Conservation (phyloP, 1,140 invertebrate species). For the Papilio dardanus region DNA sequence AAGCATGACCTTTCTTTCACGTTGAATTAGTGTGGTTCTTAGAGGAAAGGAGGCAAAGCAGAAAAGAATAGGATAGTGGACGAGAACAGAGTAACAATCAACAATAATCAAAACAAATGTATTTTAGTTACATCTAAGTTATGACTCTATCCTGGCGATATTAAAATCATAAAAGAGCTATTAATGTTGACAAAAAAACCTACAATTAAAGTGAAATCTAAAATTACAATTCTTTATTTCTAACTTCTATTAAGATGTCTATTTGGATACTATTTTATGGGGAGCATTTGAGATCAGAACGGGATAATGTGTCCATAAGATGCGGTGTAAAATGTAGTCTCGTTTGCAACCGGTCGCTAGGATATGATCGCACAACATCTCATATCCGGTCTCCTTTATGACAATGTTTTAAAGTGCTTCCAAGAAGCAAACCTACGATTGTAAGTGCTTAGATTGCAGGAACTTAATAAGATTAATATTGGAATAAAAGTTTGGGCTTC, state of each 20-base stretch:
- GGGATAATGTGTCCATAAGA: conserved; percentile 18
- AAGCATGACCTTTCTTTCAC: too few species aligned
- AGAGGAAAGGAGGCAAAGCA: too few species aligned
- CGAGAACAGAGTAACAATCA: too few species aligned
- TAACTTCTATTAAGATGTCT: conserved; percentile 2
- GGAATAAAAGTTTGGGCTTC: too few species aligned
- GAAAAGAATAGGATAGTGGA: too few species aligned
- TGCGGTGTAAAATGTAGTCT: conserved; percentile 15
- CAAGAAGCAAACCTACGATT: not conserved
- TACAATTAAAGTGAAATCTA: conserved; percentile 2
- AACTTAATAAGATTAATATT: not conserved
- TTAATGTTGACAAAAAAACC: too few species aligned
- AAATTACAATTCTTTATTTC: not conserved
- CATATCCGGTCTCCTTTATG: conserved; percentile 27
- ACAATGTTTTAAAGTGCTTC: conserved; percentile 5
- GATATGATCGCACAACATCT: conserved; percentile 8
- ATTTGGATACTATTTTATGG: not conserved
- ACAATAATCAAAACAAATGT: too few species aligned
- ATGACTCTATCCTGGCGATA: too few species aligned
- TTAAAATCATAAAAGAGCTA: too few species aligned
- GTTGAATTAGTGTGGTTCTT: too few species aligned
- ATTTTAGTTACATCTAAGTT: too few species aligned
- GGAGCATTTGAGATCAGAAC: conserved; percentile 7
- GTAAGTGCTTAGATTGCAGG: not conserved
- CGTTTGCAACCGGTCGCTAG: conserved; percentile 16